Percentiles rank a stretch among this genome's conserved stretches.
Evolutionary conservation across 2,113 vertebrate species (phyloP).

Genomic region (Rhabdomys dilectus): DNA sequence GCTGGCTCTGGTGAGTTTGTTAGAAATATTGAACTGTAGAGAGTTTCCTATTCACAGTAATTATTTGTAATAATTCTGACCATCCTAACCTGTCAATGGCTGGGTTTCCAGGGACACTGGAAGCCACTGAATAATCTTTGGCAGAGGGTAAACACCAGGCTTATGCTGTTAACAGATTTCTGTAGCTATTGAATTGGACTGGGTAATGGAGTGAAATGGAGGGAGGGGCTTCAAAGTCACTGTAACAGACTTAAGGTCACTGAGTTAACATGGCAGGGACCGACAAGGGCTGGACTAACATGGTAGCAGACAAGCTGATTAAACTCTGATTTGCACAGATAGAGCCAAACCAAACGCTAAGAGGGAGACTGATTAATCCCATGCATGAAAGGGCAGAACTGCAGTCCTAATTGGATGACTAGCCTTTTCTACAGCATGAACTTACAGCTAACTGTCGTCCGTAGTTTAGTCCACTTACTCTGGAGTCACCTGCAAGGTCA

Average conservation of each 20-base stretch:
- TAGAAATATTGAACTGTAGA: not conserved
- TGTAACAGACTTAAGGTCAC: not conserved
- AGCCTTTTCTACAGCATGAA: not conserved
- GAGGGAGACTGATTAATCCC: not conserved
- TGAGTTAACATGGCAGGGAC: not conserved
- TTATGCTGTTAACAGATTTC: not conserved
- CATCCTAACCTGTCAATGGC: not conserved
- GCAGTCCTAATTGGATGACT: not conserved
- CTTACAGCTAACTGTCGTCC: not conserved
- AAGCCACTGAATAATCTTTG: not conserved
- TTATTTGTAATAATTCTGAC: not conserved
- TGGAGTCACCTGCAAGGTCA: not conserved
- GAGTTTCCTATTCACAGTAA: not conserved
- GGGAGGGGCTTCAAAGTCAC: not conserved
- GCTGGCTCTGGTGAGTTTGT: not conserved
- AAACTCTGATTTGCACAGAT: not conserved
- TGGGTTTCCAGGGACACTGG: constrained; percentile 32
- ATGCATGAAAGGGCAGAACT: not conserved
- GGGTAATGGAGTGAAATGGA: not conserved
- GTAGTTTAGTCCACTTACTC: not conserved
- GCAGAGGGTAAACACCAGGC: not conserved
- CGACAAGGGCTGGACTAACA: not conserved
- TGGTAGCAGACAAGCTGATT: not conserved
- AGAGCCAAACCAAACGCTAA: constrained; percentile 22
- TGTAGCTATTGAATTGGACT: not conserved